Conservation (phyloP, 2,113 vertebrate genomes). For the Peucedramus taeniatus region DNA sequence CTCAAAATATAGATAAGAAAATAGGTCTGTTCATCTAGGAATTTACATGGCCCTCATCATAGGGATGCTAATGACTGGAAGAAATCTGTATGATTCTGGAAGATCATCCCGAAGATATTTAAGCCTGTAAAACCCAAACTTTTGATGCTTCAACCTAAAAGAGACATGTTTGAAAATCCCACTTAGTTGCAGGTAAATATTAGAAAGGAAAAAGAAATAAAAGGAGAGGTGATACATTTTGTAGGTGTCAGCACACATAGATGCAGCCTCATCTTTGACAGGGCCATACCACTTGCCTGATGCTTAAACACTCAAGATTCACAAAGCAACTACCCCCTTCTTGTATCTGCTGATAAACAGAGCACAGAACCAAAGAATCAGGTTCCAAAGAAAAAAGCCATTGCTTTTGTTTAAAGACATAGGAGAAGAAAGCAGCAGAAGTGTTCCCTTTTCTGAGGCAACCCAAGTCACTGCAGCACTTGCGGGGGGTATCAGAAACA, state of each 20-base stretch:
- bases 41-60: background rate
- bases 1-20: background rate
- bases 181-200: background rate
- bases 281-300: background rate
- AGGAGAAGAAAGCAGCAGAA: background rate
- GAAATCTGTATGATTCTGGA: background rate
- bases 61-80: background rate
- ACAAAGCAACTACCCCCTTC: background rate
- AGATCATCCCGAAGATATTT: background rate
- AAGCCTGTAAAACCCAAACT: background rate
- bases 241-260: background rate
- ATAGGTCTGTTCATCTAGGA: background rate
- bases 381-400: background rate
- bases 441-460: background rate
- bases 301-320: background rate
- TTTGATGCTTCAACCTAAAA: background rate
- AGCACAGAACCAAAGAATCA: background rate
- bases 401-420: background rate
- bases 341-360: background rate
- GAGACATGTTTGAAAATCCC: background rate
- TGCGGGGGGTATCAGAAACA: accelerated
- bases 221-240: background rate
- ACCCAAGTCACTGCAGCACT: background rate
- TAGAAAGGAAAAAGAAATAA: accelerated
- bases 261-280: background rate